Base-by-base conservation (phyloP, 2,888 invertebrate genomes). In the Falcaria lacertinaria region DNA sequence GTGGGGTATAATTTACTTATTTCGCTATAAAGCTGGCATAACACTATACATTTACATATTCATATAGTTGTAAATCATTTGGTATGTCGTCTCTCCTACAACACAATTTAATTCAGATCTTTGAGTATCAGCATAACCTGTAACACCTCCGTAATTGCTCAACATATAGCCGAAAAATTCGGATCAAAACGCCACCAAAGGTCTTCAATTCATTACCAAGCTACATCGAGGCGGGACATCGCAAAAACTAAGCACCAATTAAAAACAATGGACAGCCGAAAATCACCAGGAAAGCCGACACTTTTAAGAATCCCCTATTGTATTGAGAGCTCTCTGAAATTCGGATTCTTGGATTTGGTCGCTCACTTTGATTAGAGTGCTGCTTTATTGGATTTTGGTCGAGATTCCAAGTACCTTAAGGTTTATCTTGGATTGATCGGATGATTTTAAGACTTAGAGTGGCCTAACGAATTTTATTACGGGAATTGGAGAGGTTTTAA, bases 341-440 rank as follows among this genome's bases (percentile, higher is more conserved):
- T 33, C 54, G 60, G 65, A 50, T 73, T 67, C 74, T 80, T 57
- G 68, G 74, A 75, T 73, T 75, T 67, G 59, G 69, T 61, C 60
- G 68, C 80, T 75, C 73, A 63, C 57, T 67, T 55, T 74, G 80
- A 84, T 85, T 81, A 77, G 75, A 79, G 80, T 64, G 69, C 70
- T 65, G 47, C 60, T 69, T 72, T 74, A 78, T 81, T 74, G 73
- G 74, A 74, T 80, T 79, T 69, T 66, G 71, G 78, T 71, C 69
- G 71, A 74, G 59, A 76, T 72, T 37, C 7, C 15, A 13, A 22
- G 37, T 22, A 22, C 22, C 25, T 37, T 22, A 25, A 37, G 15
- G 22, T 37, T 15, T 22, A 15, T 15, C 1, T 19, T 17, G 17
- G 64, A 62, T 62, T 63, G 61, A 60, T 44, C 43, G 44, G 42